phyloP scores from a whole-genome alignment of 2,888 invertebrate genomes.

The Synergus laeviventris region DNA sequence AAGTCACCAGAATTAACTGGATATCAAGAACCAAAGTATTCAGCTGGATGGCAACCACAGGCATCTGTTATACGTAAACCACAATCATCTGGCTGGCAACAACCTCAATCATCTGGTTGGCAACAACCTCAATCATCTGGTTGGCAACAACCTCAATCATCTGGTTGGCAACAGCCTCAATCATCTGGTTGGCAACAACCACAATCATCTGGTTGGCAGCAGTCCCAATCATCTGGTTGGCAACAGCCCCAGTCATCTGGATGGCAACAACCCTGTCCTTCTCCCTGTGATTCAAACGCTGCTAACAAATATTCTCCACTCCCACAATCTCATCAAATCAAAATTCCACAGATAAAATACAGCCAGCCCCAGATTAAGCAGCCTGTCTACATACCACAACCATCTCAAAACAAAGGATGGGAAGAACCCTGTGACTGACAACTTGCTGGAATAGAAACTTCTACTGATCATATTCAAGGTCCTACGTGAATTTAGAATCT shows the following conservation, averaged over 20 bases:
- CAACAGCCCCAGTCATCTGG: slow-evolving; percentile 3
- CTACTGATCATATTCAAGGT: not conserved
- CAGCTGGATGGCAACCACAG: slow-evolving; percentile 4
- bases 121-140: not conserved
- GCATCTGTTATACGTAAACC: not conserved
- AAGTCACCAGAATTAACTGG: slow-evolving; percentile 36
- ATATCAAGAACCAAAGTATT: slow-evolving; percentile 27
- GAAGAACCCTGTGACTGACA: slow-evolving; percentile 31
- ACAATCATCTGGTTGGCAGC: slow-evolving; percentile 36
- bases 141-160: not conserved
- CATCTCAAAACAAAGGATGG: slow-evolving; percentile 45
- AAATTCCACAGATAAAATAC: slow-evolving; percentile 44
- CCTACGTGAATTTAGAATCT: not conserved
- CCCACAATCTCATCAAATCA: slow-evolving; percentile 54
- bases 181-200: not conserved
- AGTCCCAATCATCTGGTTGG: slow-evolving; percentile 48
- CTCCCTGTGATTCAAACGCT: slow-evolving; percentile 46
- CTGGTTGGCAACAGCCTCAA: not conserved
- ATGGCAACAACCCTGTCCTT: slow-evolving; percentile 55
- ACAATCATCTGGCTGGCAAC: slow-evolving; percentile 13
- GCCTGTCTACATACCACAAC: slow-evolving; percentile 47
- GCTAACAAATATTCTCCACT: slow-evolving; percentile 48
- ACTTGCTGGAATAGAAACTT: slow-evolving; percentile 7
- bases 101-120: slow-evolving; percentile 4
- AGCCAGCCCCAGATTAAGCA: slow-evolving; percentile 15